phyloP scores from a whole-genome alignment of 2,888 invertebrate genomes.

The Athalia circularis region DNA sequence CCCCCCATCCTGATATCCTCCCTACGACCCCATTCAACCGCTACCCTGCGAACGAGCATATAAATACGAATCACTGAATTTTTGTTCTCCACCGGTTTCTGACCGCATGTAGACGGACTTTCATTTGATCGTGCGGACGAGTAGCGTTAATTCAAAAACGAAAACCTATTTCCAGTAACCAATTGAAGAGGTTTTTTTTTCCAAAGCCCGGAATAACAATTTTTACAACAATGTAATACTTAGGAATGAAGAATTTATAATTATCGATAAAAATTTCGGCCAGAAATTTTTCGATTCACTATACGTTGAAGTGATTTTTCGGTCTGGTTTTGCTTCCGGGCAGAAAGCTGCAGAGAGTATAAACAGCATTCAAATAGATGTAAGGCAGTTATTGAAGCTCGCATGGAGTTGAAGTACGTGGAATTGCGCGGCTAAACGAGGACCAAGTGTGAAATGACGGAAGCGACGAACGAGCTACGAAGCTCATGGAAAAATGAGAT shows the following conservation, averaged over 20 bases:
- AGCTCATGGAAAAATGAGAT: conserved; percentile 68
- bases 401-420: conserved; percentile 54
- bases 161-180: background rate
- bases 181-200: background rate
- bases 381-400: conserved; percentile 23
- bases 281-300: conserved; percentile 8
- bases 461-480: conserved; percentile 52
- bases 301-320: conserved; percentile 19
- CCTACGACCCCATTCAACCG: conserved; percentile 20
- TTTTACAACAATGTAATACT: too few relatives aligned
- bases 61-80: conserved; percentile 34
- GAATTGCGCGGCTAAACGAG: conserved; percentile 52
- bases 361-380: conserved; percentile 21
- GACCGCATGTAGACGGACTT: background rate
- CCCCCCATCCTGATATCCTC: conserved; percentile 44
- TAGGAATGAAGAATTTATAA: too few relatives aligned
- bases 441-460: conserved; percentile 47
- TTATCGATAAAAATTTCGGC: background rate
- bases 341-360: background rate
- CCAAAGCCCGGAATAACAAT: too few relatives aligned
- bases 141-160: background rate
- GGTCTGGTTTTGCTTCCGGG: background rate
- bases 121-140: background rate
- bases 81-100: conserved; percentile 3
- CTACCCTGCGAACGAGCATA: conserved; percentile 15